Evolutionary conservation across 1,140 invertebrate species (phyloP).

Genomic region (Bombus pascuorum): DNA sequence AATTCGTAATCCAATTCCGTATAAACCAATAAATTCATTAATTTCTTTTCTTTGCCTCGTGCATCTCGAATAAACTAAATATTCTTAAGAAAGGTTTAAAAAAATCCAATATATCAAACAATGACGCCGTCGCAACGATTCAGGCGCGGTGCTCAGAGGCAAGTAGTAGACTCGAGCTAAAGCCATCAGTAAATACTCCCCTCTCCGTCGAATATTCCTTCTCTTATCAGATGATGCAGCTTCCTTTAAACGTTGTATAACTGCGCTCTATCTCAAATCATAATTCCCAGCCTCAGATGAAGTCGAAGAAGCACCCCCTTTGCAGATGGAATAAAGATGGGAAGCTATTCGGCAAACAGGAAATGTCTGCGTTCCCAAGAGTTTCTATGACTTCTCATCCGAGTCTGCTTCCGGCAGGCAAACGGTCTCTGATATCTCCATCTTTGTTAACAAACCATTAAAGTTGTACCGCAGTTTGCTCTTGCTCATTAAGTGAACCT

Average conservation of each 20-base stretch:
- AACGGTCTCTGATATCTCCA: constrained; percentile 69
- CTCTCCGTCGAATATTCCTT: constrained; percentile 22
- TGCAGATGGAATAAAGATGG: constrained; percentile 80
- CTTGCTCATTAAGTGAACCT: constrained; percentile 53
- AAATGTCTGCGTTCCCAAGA: constrained; percentile 51
- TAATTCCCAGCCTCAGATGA: constrained; percentile 54
- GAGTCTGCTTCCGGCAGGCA: constrained; percentile 58
- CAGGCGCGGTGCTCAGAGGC: background rate
- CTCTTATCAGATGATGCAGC: constrained; percentile 46
- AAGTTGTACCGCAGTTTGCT: constrained; percentile 69
- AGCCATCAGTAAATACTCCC: background rate
- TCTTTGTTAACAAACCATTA: constrained; percentile 73
- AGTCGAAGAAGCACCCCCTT: constrained; percentile 64
- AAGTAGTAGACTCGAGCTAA: background rate
- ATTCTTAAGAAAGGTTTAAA: no score
- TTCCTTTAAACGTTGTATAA: constrained; percentile 23
- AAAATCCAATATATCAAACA: no score
- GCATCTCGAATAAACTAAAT: no score
- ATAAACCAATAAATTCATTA: no score
- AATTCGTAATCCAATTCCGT: no score
- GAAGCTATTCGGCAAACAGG: constrained; percentile 71
- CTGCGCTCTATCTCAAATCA: constrained; percentile 58
- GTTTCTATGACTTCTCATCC: constrained; percentile 73
- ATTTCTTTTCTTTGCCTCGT: no score
- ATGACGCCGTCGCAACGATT: background rate